These are phyloP conservation scores for Thalassoma bifasciatum DNA, from an alignment of 2,113 vertebrate genomes.

Conservation along the genomic window DNA sequence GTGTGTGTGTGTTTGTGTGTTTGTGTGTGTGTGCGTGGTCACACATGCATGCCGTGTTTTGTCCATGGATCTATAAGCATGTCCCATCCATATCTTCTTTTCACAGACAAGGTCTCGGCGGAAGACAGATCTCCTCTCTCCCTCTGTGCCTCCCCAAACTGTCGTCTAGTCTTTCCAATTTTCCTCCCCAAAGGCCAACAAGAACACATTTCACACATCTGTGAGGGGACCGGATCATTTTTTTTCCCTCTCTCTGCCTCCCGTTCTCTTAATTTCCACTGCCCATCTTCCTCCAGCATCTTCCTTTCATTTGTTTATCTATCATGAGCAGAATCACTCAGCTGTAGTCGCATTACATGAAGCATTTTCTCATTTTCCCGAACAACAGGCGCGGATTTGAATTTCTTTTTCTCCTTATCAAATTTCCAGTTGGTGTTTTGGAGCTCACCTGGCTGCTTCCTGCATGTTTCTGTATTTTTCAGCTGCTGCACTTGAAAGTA, in stretches of 20 bases:
- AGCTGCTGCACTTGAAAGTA: conserved; percentile 36
- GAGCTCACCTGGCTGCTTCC: conserved; percentile 28
- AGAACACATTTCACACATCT: conserved; percentile 73
- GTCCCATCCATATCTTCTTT: conserved; percentile 74
- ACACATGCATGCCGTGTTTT: conserved; percentile 19
- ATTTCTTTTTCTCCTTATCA: conserved; percentile 28
- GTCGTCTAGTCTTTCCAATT: conserved; percentile 70
- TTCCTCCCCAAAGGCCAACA: conserved; percentile 71
- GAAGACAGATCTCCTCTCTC: conserved; percentile 72
- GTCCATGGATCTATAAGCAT: conserved; percentile 70
- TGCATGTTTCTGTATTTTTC: conserved; percentile 42
- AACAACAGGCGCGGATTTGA: background rate
- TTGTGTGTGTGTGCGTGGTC: conserved; percentile 6
- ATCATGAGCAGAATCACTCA: conserved; percentile 28
- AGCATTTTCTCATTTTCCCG: conserved; percentile 21
- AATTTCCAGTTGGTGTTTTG: conserved; percentile 28
- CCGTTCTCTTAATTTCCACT: conserved; percentile 23
- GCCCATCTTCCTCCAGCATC: conserved; percentile 14
- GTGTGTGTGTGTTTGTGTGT: conserved; percentile 5
- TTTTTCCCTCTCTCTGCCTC: background rate
- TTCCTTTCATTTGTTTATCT: conserved; percentile 29
- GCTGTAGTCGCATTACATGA: background rate
- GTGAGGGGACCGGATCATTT: conserved; percentile 33
- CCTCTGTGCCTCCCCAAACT: conserved; percentile 71
- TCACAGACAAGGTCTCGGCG: conserved; percentile 77